phyloP scores from a whole-genome alignment of 2,797 vertebrate species.

The Gambusia yucatana region DNA sequence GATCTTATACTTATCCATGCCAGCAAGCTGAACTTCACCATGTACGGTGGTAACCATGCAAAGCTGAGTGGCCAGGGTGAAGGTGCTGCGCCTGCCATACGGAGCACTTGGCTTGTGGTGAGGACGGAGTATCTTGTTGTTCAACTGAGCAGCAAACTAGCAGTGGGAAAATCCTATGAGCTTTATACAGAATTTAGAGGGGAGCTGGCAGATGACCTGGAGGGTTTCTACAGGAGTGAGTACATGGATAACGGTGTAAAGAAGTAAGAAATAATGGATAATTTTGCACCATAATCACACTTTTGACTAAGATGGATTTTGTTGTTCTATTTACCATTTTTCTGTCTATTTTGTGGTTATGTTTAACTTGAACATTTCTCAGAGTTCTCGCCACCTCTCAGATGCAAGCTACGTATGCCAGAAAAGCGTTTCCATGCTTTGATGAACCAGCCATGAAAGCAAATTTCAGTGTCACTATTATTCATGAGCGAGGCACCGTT shows the following conservation, averaged over 20 bases:
- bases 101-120: constrained; percentile 68
- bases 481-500: constrained; percentile 56
- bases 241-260: constrained; percentile 70
- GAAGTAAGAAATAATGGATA: constrained; percentile 78
- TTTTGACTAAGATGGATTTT: not conserved
- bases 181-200: constrained; percentile 82
- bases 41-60: constrained; percentile 11
- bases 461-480: constrained; percentile 83
- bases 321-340: not conserved
- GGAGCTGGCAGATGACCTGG: constrained; percentile 88
- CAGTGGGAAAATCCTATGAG: constrained; percentile 62
- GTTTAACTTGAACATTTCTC: constrained; percentile 40
- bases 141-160: constrained; percentile 64
- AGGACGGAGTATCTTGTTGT: constrained; percentile 88
- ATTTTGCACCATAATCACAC: not conserved
- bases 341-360: constrained; percentile 16
- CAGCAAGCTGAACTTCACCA: constrained; percentile 88
- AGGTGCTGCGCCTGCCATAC: constrained; percentile 28
- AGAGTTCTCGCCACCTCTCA: constrained; percentile 94
- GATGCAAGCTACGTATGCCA: constrained; percentile 90
- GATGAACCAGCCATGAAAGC: constrained; percentile 97
- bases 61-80: constrained; percentile 14
- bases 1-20: constrained; percentile 88
- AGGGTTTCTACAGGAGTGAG: constrained; percentile 93
- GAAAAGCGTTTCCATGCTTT: constrained; percentile 95